Evolutionary conservation across 2,888 invertebrate species (phyloP), one percentile per base, ranked within the genome.

Genomic region (Dolomedes plantarius): DNA sequence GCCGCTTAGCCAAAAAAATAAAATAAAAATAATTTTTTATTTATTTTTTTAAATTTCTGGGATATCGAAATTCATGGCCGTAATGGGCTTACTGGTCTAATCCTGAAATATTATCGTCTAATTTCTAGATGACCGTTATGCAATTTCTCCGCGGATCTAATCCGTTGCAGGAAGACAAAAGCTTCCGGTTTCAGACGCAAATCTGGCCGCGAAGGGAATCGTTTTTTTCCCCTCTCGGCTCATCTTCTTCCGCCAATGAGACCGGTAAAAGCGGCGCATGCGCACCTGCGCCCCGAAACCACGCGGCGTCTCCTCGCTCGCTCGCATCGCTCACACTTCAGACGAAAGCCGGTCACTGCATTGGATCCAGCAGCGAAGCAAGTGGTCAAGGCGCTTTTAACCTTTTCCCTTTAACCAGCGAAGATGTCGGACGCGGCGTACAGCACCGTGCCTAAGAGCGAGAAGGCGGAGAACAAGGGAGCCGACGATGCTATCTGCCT

Each of bases 401-500:
- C 41, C 3, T 16, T 23, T 56, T 56, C 23, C 23, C 1, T 0
- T 3, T 6, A 19, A 16, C 3, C 16, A 16, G 46, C 46, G 13
- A 67, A 16, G 67, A 67, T 67, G 67, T 67, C 67, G 1, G 32
- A 67, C 16, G 16, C 32, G 9, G 67, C 19, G 3, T 67, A 67
- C 32, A 67, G 32, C 19, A 67, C 32, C 9, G 67, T 67, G 0
- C 67, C 67, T 0, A 67, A 67, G 32, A 29, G 29, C 0, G 67
- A 67, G 19, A 67, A 67, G 31, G 32, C 67, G 3, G 32, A 19
- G 6, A 32, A 32, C 1, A 28, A 5, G 13, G 16, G 2, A 3
- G 62, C 62, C 1, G 46, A 23, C 23, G 94, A 94, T 3, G 95
- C 94, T 77, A 94, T 96, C 76, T 95, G 95, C 16, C 93, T 98